Evolutionary conservation across 2,888 invertebrate species (phyloP).

Genomic region (Oxyscelio sp.): DNA sequence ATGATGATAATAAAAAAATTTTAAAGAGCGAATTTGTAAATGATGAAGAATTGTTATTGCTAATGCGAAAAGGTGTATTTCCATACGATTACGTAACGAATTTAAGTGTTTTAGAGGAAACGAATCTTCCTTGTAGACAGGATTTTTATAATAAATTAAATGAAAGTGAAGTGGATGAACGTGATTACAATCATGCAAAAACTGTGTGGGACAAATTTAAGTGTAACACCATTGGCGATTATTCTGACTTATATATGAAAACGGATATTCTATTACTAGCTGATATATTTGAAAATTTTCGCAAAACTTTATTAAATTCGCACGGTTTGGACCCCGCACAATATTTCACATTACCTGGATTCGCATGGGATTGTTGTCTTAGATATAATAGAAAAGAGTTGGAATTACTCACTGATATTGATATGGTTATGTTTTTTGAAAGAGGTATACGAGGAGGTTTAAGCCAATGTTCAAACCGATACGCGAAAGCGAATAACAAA

Average conservation of each 20-base stretch:
- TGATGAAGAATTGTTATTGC: too few relatives aligned
- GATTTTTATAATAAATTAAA: constrained; percentile 76
- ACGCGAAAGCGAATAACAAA: too few relatives aligned
- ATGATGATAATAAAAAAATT: too few relatives aligned
- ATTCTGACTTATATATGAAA: neutral
- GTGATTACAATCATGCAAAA: constrained; percentile 82
- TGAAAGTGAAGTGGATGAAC: constrained; percentile 59
- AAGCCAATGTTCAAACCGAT: neutral
- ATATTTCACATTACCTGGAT: neutral
- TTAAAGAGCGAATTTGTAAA: too few relatives aligned
- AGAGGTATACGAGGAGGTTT: too few relatives aligned
- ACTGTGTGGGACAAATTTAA: constrained; percentile 6
- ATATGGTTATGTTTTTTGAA: neutral
- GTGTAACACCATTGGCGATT: neutral
- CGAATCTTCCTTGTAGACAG: too few relatives aligned
- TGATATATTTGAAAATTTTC: constrained; percentile 73
- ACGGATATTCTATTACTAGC: neutral
- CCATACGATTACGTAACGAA: too few relatives aligned
- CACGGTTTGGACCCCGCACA: neutral
- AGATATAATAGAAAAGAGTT: neutral
- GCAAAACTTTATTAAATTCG: neutral
- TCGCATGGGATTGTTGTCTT: neutral
- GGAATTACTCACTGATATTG: neutral
- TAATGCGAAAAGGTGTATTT: too few relatives aligned
- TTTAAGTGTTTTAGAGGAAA: too few relatives aligned